Base-by-base conservation (phyloP, 2,797 vertebrate genomes). In the Apodemus agrarius region DNA sequence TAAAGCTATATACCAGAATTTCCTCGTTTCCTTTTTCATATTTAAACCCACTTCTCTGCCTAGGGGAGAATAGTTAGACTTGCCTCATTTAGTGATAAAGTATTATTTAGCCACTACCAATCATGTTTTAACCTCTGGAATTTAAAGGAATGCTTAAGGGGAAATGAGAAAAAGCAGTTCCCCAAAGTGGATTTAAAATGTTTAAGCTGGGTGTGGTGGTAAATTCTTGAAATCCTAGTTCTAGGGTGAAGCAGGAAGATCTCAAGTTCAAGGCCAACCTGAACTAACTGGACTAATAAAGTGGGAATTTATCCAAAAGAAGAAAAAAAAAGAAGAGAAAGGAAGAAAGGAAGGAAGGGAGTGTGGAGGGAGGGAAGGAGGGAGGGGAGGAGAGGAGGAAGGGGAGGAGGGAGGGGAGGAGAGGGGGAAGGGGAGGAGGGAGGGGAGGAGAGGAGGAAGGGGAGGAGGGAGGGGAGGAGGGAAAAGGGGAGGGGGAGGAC, bases 81-180 rank as follows among this genome's bases (percentile, higher is more conserved):
- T 34, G 29, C 40, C 72, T 81, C 54, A 76, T n/a, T 75, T 16
- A 49, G 67, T 12, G 34, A 87, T 59, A 75, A 24, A 46, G 19
- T 74, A 74, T 89, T 93, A 83, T 31, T 84, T 85, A 85, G 26
- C 12, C 67, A 85, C 63, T 65, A 67, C 31, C 87, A 80, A 76
- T 90, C 75, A 75, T 67, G 37, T 88, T 90, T 84, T 40, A 89
- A 76, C 87, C 49, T 89, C 75, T 82, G 24, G 72, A 65, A 94
- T 76, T 85, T 54, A 78, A 29, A 85, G 43, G 40, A 88, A 37
- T 17, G 61, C 13, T 85, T 89, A 93, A 14, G 9, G 49, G 7
- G 61, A 93, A 46, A 80, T 29, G n/a, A 94, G 93, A 54, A 95
- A 94, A 86, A 86, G 43, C 4, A 24, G n/a, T 40, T 40, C 72